Percentiles rank a stretch among this genome's conserved stretches.
These are phyloP conservation scores for chimpanzee (Pan troglodytes) DNA, from an alignment of 2,113 vertebrate genomes.

Conservation along the genomic window NHGRI_mPanTro3-v2.1_pri NC_086015.1:9776501-9777000, in stretches of 20 bases:
- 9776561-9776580: not conserved
- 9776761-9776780: not conserved
- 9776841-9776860: not conserved
- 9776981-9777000: not conserved
- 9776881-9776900: not conserved
- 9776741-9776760: not conserved
- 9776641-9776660: not conserved
- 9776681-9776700: not conserved
- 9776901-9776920: not conserved
- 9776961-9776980: not conserved
- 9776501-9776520: not conserved
- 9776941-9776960: not conserved
- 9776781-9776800: not conserved
- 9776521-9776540: not conserved
- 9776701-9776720: fast-evolving
- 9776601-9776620: not conserved
- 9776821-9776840: not conserved
- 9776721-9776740: too few species aligned
- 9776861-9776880: not conserved
- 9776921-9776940: not conserved
- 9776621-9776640: not conserved
- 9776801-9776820: not conserved
- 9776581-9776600: not conserved
- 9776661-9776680: not conserved
- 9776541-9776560: not conserved